phyloP scores from a whole-genome alignment of 2,888 invertebrate species.

The Spilosoma lubricipeda region DNA sequence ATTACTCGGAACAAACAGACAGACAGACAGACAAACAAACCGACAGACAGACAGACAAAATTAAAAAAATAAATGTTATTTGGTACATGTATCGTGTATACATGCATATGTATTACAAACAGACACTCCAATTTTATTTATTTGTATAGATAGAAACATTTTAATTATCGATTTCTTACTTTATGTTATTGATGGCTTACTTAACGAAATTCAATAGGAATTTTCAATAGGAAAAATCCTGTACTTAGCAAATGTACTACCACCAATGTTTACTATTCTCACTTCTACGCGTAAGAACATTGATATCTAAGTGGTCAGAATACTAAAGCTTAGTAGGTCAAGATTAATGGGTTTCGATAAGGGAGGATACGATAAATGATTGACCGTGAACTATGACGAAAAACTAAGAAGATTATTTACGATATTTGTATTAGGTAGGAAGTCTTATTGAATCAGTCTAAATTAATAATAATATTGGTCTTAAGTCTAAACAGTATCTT shows the following conservation, averaged over 20 bases:
- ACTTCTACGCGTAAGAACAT: not conserved
- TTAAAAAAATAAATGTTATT: too few species aligned
- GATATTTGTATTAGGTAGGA: not conserved
- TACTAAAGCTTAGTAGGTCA: not conserved
- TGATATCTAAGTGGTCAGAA: not conserved
- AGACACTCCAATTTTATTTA: too few species aligned
- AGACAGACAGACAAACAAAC: too few species aligned
- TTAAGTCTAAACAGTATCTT: not conserved
- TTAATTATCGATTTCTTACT: not conserved
- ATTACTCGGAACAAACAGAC: too few species aligned
- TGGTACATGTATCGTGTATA: too few species aligned
- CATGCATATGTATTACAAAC: too few species aligned
- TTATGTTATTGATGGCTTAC: too few species aligned
- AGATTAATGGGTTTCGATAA: not conserved
- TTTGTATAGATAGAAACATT: not conserved
- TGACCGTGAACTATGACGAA: not conserved
- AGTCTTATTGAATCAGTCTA: not conserved
- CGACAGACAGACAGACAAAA: too few species aligned
- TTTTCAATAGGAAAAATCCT: not conserved
- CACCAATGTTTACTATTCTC: not conserved
- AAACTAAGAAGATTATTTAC: not conserved
- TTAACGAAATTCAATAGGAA: not conserved
- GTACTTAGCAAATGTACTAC: not conserved
- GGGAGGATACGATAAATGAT: not conserved
- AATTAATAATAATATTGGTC: too few species aligned